Evolutionary conservation across 1,140 invertebrate species (phyloP).

Genomic region (Pseudomyrmex dendroicus): DNA sequence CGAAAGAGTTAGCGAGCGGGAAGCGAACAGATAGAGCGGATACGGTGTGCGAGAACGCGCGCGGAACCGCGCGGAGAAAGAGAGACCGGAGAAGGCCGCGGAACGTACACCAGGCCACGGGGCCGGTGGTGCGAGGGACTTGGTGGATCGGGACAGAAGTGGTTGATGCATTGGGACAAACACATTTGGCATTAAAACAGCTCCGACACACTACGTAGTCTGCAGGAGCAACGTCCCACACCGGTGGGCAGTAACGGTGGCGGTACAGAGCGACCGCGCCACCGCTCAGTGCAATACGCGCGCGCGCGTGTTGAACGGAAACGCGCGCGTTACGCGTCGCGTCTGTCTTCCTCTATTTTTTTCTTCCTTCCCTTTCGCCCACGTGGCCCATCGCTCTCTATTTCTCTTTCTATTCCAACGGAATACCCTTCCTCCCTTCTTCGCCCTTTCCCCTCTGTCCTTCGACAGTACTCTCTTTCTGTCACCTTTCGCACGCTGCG

Average conservation of each 20-base stretch:
- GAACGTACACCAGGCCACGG: slow-evolving; percentile 54
- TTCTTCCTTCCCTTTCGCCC: slow-evolving; percentile 33
- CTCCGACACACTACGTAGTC: slow-evolving; percentile 65
- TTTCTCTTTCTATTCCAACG: slow-evolving; percentile 43
- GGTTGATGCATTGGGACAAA: slow-evolving; percentile 77
- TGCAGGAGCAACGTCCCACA: slow-evolving; percentile 56
- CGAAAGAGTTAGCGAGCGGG: slow-evolving; percentile 18
- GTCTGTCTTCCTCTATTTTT: neutral
- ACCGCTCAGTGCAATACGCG: neutral
- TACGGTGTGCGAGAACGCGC: neutral
- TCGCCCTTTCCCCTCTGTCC: slow-evolving; percentile 4
- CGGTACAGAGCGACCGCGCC: slow-evolving; percentile 37
- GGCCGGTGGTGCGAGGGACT: slow-evolving; percentile 56
- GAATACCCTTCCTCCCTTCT: slow-evolving; percentile 12
- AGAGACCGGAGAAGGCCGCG: slow-evolving; percentile 33
- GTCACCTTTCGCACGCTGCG: slow-evolving; percentile 54
- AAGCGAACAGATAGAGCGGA: slow-evolving; percentile 32
- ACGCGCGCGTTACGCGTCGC: slow-evolving; percentile 39
- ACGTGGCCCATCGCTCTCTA: slow-evolving; percentile 45
- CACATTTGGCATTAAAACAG: slow-evolving; percentile 78
- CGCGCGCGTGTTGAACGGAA: slow-evolving; percentile 6
- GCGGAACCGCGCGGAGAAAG: neutral
- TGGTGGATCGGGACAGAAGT: slow-evolving; percentile 68
- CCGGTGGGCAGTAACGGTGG: slow-evolving; percentile 18
- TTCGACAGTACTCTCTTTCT: slow-evolving; percentile 37